Base-by-base conservation (phyloP, 2,113 vertebrate genomes). In the Corythornis vintsioides region DNA sequence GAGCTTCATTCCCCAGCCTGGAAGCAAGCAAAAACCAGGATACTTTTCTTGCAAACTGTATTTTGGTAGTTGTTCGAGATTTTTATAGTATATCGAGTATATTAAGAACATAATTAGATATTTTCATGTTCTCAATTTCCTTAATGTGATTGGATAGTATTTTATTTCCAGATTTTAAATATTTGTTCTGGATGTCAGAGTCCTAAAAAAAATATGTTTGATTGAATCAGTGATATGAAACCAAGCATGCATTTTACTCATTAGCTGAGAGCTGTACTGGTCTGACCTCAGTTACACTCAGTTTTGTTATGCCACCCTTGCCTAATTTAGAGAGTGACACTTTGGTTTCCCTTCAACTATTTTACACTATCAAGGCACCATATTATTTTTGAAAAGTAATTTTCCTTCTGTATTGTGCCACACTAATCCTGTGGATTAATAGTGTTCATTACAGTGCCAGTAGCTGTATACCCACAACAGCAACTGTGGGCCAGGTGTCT, bases 221-320 rank as follows among this genome's bases (percentile, higher is more conserved):
- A 74, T 64, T 92, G 64, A 94, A 93, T 92, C 89, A 94, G 63
- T 65, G 81, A 25, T 69, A 76, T 22, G 84, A 91, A 93, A 92
- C 38, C 6, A 9, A 89, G 60, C 59, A 71, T 67, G 40, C 86
- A 26, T 96, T 93, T 94, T 77, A 50, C 76, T 83, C 65, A 33
- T 92, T 83, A 91, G 48, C 83, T 75, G 76, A 78, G 52, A 71
- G 57, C 56, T 75, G 21, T 78, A n/a, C 42, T 3, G 1, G 1
- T 75, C 69, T 93, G 80, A 84, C 72, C 69, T 92, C 85, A 83
- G 61, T 90, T 56, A 60, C 0, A 0, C 24, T 80, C n/a, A 52
- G 70, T 87, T 91, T 93, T 85, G 42, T 79, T 63, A 20, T 80
- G 22, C 52, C 90, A 64, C 64, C 38, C 59, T 89, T 80, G 35